These are phyloP conservation scores for Neodon shergylaensis DNA, from an alignment of 2,113 vertebrate species.

Conservation along the genomic window DNA sequence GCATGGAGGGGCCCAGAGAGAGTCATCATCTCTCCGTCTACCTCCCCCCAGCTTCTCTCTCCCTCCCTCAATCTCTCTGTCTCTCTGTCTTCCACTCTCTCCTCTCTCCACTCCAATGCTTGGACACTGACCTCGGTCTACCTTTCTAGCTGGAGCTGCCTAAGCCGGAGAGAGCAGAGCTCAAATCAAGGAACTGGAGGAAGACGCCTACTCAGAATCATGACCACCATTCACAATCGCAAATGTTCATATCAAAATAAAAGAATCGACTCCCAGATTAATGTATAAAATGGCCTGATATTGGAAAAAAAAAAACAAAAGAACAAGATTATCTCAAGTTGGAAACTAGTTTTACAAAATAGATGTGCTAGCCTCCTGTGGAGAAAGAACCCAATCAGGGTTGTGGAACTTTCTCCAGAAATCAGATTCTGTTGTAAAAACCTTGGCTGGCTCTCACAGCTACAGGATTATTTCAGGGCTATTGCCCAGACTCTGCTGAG, in stretches of 20 bases:
- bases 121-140: no score
- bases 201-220: not conserved
- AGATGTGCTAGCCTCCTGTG: not conserved
- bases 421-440: constrained; percentile 1
- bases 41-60: no score
- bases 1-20: not conserved
- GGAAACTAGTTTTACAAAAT: constrained; percentile 4
- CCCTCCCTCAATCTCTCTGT: no score
- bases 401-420: constrained; percentile 2
- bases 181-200: not conserved
- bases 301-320: constrained; percentile 8
- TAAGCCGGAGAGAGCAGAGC: not conserved
- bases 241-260: not conserved
- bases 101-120: not conserved
- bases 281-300: not conserved
- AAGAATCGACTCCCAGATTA: not conserved
- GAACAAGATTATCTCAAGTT: not conserved
- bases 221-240: not conserved
- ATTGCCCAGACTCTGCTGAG: not conserved
- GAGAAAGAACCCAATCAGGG: not conserved
- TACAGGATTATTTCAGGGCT: not conserved
- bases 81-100: not conserved
- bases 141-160: not conserved
- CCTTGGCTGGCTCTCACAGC: not conserved
- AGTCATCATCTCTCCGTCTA: not conserved